Evolutionary conservation across 2,888 invertebrate species (phyloP).

Genomic region (Pristionchus entomophagus): DNA sequence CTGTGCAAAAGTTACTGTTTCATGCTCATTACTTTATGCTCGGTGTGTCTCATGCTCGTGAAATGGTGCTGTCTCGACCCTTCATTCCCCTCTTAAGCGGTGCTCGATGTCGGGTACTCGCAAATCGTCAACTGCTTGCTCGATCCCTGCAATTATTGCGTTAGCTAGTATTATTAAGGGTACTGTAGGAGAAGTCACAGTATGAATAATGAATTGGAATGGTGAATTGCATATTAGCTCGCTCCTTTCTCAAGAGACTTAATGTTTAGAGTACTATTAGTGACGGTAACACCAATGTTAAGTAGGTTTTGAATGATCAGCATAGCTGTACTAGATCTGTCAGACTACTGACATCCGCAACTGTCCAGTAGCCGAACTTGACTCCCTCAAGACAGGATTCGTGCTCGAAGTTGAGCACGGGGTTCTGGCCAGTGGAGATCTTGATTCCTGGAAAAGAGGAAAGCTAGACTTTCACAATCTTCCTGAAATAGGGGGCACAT

Average conservation of each 20-base stretch:
- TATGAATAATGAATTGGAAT: no score
- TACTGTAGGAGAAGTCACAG: no score
- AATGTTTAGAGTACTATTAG: no score
- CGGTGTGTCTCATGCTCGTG: constrained; percentile 33
- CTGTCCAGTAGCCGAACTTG: constrained; percentile 45
- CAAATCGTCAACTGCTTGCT: constrained; percentile 20
- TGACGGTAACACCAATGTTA: no score
- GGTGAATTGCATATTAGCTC: no score
- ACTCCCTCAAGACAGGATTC: constrained; percentile 26
- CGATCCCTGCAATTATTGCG: not conserved
- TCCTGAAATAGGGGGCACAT: no score
- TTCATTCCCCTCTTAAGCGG: not conserved
- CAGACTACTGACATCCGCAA: not conserved
- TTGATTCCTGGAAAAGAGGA: constrained; percentile 30
- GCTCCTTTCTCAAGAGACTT: no score
- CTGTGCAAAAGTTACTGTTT: no score
- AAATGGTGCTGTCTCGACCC: not conserved
- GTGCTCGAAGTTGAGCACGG: constrained; percentile 36
- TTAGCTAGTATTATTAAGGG: no score
- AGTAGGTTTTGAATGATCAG: no score
- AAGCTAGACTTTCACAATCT: no score
- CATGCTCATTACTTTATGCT: constrained; percentile 36
- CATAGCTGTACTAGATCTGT: no score
- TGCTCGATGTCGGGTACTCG: not conserved
- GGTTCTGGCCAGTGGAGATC: not conserved